Evolutionary conservation across 2,113 vertebrate species (phyloP), one percentile per base, ranked within the genome.

Genomic region (Phrynosoma blainvillii): DNA sequence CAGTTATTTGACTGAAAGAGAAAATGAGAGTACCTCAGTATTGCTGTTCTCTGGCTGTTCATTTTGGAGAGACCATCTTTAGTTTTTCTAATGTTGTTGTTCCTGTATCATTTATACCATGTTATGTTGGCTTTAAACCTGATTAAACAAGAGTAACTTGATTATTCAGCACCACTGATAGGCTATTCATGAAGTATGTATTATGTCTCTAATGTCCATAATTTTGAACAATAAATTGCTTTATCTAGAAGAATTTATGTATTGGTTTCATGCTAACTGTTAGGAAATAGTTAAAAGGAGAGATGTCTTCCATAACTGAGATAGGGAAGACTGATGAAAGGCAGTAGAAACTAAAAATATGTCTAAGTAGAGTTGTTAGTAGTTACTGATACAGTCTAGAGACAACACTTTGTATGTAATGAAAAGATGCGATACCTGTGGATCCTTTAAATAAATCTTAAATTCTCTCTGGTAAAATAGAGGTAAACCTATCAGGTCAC

Each of bases 191-290:
- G 32, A 88, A 84, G 74, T 86, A 92, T 92, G 89, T 93, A 30
- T 87, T 94, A 73, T 11, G 68, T 92, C 87, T 93, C 76, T 83
- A 8, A 86, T 89, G 93, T 91, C 88, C 91, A 86, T 86, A 92
- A 91, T 66, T 88, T 87, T 87, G 89, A 95, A 94, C 84, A 96
- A 94, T 96, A 96, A 97, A 95, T 90, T 89, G 85, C 89, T 94
- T 96, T 84, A 87, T 95, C 78, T 95, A 84, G 89, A 62, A 79
- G 75, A 59, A 86, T 66, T 82, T 70, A 85, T 87, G 90, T 52
- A 84, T 81, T 89, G 73, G 84, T 85, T 89, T 81, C 23, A 81
- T 65, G 84, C 11, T 85, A 0, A 36, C 25, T 93, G 85, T n/a
- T 86, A 27, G 66, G 20, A 8, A 1, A 52, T 5, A 47, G 85